Conservation (phyloP, 2,797 vertebrate species). For the Odontamblyopus rebecca region DNA sequence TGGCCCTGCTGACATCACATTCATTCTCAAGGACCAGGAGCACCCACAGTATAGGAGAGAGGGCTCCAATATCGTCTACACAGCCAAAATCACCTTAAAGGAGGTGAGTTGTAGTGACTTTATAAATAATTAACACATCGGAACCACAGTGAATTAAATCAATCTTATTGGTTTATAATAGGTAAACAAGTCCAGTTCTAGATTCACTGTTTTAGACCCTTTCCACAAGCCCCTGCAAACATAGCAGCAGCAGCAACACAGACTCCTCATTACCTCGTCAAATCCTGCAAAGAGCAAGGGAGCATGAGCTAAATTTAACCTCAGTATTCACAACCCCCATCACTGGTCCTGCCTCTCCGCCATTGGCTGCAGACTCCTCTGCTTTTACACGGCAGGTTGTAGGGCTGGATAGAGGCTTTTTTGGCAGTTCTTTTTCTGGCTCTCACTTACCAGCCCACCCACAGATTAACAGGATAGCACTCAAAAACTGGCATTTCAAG, state of each 20-base stretch:
- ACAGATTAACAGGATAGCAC: constrained; percentile 65
- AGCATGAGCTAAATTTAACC: constrained; percentile 80
- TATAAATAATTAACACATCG: constrained; percentile 1
- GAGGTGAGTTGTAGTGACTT: constrained; percentile 78
- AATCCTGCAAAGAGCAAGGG: constrained; percentile 69
- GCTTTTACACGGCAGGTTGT: constrained; percentile 36
- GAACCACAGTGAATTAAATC: background rate
- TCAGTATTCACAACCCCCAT: constrained; percentile 55
- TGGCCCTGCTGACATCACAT: constrained; percentile 89
- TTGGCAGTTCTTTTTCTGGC: constrained; percentile 48
- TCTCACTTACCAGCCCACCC: constrained; percentile 60
- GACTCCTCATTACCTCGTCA: constrained; percentile 68
- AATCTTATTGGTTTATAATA: background rate
- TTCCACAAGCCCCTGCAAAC: constrained; percentile 46
- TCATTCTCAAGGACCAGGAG: constrained; percentile 91
- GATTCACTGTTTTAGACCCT: constrained; percentile 16
- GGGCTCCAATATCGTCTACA: constrained; percentile 90
- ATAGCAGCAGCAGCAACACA: constrained; percentile 48
- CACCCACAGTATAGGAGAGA: constrained; percentile 89
- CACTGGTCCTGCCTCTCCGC: constrained; percentile 43
- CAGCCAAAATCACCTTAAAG: constrained; percentile 91
- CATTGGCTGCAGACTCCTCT: constrained; percentile 61
- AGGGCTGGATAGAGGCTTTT: constrained; percentile 32
- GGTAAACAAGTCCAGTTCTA: constrained; percentile 34
- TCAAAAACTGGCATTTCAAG: constrained; percentile 65